Evolutionary conservation across 2,888 invertebrate genomes (phyloP).

Genomic region (Herminia tarsipennalis): DNA sequence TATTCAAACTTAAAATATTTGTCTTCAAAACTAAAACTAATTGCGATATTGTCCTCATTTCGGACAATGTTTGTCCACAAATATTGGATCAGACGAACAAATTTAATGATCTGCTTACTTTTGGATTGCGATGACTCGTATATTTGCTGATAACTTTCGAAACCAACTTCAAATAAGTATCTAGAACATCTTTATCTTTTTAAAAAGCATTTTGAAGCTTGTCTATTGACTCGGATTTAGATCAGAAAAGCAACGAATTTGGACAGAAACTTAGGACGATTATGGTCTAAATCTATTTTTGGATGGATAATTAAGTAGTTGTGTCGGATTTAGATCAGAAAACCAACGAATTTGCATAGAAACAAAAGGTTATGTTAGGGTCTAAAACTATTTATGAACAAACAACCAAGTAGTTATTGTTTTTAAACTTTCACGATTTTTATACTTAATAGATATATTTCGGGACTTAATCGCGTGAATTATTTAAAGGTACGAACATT

Average conservation of each 20-base stretch:
- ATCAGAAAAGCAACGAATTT: background rate
- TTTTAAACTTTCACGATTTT: no score
- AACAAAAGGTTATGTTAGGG: no score
- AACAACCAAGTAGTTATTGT: no score
- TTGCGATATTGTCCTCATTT: constrained; percentile 40
- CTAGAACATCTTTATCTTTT: constrained; percentile 2
- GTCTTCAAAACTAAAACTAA: constrained; percentile 25
- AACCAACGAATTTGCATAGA: background rate
- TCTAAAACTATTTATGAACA: no score
- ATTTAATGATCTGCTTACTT: constrained; percentile 8
- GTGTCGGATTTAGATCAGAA: background rate
- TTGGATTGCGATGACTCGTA: constrained; percentile 5
- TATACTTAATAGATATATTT: no score
- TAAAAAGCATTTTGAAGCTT: background rate
- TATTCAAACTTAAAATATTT: constrained; percentile 26
- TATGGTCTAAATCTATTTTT: no score
- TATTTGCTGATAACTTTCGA: constrained; percentile 10
- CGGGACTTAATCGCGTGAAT: no score
- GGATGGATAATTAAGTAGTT: no score
- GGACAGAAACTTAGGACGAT: no score
- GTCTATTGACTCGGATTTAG: background rate
- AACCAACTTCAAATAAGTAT: constrained; percentile 2
- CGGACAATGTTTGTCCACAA: constrained; percentile 15
- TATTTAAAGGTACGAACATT: no score
- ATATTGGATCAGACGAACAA: constrained; percentile 7